Evolutionary conservation across 2,888 invertebrate genomes (phyloP).

Genomic region (Drosophila siamana): DNA sequence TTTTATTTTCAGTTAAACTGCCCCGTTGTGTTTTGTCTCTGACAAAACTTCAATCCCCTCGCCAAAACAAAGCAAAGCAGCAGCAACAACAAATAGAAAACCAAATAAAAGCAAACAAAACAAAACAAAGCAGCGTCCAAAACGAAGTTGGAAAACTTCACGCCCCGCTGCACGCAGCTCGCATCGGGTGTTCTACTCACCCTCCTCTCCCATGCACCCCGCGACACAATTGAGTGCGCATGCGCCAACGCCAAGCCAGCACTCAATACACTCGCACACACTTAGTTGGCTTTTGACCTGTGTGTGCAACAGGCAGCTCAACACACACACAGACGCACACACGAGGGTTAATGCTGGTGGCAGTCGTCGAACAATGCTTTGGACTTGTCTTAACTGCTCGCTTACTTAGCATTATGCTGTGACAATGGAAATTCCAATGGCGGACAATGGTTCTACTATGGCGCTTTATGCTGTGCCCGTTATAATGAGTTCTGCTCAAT

Average conservation of each 20-base stretch:
- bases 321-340: slow-evolving; percentile 33
- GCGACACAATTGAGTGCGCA: slow-evolving; percentile 70
- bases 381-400: slow-evolving; percentile 52
- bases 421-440: slow-evolving; percentile 60
- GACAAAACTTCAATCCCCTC: slow-evolving; percentile 32
- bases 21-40: slow-evolving; percentile 43
- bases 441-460: slow-evolving; percentile 48
- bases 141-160: slow-evolving; percentile 74
- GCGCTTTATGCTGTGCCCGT: slow-evolving; percentile 48
- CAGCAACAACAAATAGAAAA: slow-evolving; percentile 47
- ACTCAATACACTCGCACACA: slow-evolving; percentile 23
- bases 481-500: slow-evolving; percentile 48
- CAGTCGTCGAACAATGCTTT: slow-evolving; percentile 38
- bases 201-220: slow-evolving; percentile 2
- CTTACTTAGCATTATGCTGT: slow-evolving; percentile 46
- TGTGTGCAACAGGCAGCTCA: slow-evolving; percentile 39
- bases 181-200: slow-evolving; percentile 62
- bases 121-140: slow-evolving; percentile 68
- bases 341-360: slow-evolving; percentile 6
- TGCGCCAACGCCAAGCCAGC: slow-evolving; percentile 56
- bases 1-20: slow-evolving; percentile 56
- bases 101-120: slow-evolving; percentile 39
- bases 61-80: slow-evolving; percentile 13
- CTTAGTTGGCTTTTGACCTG: slow-evolving; percentile 36
- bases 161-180: slow-evolving; percentile 59